Base-by-base conservation (phyloP, 2,888 invertebrate genomes). In the Myathropa florea region DNA sequence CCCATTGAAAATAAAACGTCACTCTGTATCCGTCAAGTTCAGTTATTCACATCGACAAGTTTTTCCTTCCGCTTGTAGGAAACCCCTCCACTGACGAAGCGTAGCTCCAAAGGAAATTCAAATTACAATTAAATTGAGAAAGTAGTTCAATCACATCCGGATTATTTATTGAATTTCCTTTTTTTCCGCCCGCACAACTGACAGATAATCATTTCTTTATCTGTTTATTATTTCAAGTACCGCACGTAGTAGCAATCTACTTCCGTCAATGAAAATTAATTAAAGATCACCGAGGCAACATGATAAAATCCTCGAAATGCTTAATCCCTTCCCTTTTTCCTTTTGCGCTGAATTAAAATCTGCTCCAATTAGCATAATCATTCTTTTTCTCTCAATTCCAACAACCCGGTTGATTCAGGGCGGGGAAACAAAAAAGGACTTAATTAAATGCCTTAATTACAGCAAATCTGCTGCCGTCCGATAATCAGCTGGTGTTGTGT, bases 381-480 rank as follows among this genome's bases (percentile, higher is more conserved):
- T 64, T 55, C 61, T 39, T 68, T 55, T 55, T 78, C 63, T 4
- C 3, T 12, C 57, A 12, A 24, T 18, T 12, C 21, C 21, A 0
- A 9, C 26, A 10, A 57, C 18, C 18, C n/a, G 4, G n/a, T n/a
- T n/a, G n/a, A n/a, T n/a, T 26, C 24, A 26, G 23, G 10, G 28
- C 6, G 10, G 61, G 12, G n/a, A 53, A 64, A 59, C 26, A 70
- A 28, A 64, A 14, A 46, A 36, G 61, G 30, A 18, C 28, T 64
- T 79, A 78, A 79, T 79, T 79, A 79, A 65, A 72, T 33, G 59
- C 24, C 64, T 57, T 64, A 57, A 71, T 71, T 78, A 78, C 39
- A 64, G 64, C 46, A 64, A 71, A 46, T 68, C 68, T 68, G 67
- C 60, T 46, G 39, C 53, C 61, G 60, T 28, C 39, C 28, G 10